A percentile compares a stretch with the other conserved stretches of the same genome.
Conservation (phyloP, 2,113 vertebrate genomes). For the Phrynosoma blainvillii region DNA sequence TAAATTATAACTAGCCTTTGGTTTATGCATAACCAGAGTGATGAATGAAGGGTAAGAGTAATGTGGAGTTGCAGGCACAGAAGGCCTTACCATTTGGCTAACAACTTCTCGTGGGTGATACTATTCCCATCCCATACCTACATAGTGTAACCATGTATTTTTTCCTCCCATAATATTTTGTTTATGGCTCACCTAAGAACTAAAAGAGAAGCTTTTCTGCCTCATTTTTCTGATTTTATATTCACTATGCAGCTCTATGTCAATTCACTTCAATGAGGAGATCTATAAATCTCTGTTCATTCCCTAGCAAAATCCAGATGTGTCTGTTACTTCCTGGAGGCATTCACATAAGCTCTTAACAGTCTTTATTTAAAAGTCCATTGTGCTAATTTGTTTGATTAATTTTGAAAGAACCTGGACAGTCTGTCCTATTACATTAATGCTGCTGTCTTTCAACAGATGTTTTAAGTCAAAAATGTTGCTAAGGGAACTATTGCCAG, state of each 20-base stretch:
- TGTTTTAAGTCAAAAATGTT: slow-evolving; percentile 58
- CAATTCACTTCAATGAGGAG: background rate
- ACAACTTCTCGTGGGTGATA: background rate
- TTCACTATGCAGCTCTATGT: slow-evolving; percentile 1
- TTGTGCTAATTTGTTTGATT: slow-evolving; percentile 70
- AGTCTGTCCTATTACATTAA: slow-evolving; percentile 64
- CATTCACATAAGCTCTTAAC: slow-evolving; percentile 45
- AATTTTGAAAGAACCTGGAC: slow-evolving; percentile 56
- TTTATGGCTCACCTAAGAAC: background rate
- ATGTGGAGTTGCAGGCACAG: no score
- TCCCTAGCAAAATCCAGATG: background rate
- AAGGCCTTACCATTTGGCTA: no score
- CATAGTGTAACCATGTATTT: slow-evolving; percentile 46
- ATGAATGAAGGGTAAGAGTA: no score
- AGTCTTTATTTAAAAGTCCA: slow-evolving; percentile 58
- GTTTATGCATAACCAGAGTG: slow-evolving; percentile 28
- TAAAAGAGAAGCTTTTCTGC: slow-evolving; percentile 8
- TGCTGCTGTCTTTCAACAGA: slow-evolving; percentile 64
- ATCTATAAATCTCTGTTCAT: background rate
- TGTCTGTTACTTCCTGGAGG: slow-evolving; percentile 35
- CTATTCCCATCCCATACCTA: background rate
- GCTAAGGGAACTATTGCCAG: slow-evolving; percentile 41
- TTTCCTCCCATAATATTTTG: slow-evolving; percentile 39
- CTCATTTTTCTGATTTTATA: slow-evolving; percentile 7
- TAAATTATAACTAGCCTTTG: slow-evolving; percentile 13